phyloP scores from a whole-genome alignment of 2,888 invertebrate genomes.

The Acanthacorydalis orientalis region DNA sequence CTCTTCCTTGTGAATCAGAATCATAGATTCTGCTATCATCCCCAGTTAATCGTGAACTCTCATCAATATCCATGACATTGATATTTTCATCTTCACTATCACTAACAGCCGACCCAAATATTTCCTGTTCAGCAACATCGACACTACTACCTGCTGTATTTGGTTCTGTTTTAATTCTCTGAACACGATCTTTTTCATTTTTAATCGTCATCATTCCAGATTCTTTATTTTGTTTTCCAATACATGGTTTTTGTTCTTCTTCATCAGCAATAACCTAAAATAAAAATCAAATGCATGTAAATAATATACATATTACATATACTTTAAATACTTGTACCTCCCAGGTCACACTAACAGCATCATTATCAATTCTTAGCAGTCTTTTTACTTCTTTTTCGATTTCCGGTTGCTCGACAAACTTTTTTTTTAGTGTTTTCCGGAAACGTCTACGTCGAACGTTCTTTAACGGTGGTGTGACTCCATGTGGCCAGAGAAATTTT shows the following conservation, averaged over 20 bases:
- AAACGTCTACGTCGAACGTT: constrained; percentile 86
- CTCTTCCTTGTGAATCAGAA: constrained; percentile 36
- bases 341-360: constrained; percentile 74
- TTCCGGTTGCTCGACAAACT: constrained; percentile 92
- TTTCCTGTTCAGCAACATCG: constrained; percentile 53
- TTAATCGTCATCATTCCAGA: constrained; percentile 13
- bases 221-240: background rate
- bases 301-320: background rate
- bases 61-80: constrained; percentile 63
- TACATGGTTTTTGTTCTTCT: constrained; percentile 2
- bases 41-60: constrained; percentile 54
- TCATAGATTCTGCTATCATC: constrained; percentile 61
- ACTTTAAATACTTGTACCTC: constrained; percentile 56
- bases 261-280: background rate
- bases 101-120: constrained; percentile 85
- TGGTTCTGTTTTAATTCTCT: constrained; percentile 6
- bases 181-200: constrained; percentile 12
- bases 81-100: constrained; percentile 68
- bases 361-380: constrained; percentile 77
- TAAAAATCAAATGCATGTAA: background rate
- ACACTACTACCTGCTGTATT: constrained; percentile 6
- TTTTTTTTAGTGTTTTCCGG: constrained; percentile 89
- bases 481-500: constrained; percentile 88
- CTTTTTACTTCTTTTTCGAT: constrained; percentile 96
- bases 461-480: constrained; percentile 88